Evolutionary conservation across 1,140 invertebrate species (phyloP), one percentile per base, ranked within the genome.

Genomic region (Leptinotarsa undecemlineata): DNA sequence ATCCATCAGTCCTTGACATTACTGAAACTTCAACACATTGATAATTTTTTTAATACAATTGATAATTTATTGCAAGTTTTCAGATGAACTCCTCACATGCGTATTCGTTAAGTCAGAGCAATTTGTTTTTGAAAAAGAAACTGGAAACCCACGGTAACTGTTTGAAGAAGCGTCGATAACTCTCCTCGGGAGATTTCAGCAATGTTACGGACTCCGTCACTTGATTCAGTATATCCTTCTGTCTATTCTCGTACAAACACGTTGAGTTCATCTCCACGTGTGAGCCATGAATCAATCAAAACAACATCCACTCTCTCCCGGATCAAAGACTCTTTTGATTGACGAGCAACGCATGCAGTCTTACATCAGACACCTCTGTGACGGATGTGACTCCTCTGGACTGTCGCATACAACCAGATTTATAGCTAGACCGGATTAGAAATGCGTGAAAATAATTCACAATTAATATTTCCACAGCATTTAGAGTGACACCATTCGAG

Each of bases 211-310:
- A 42, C 33, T 42, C 8, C 33, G 33, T 42, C 17, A 57, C 51
- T 4, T 64, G 14, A 64, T 21, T 20, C 20, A 64, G 63, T 57
- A 19, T 17, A 17, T 57, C 51, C 51, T n/a, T 4, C 51, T 57
- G 14, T 72, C 71, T 72, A 72, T 72, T 72, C 71, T 72, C 60
- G 71, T 72, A 23, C 19, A 48, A 47, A 14, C 15, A 47, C 20
- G 14, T 21, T 20, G 60, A 6, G n/a, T 48, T 21, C 13, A 21
- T 23, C 23, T 64, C 60, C 71, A 72, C 57, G 62, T 72, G 71
- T 64, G 63, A 48, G 71, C 71, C 47, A 72, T 72, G 71, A 72
- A 72, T 72, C 71, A 72, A 72, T 72, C 71, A 72, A 64, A 72
- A 47, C 71, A 64, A 72, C 71, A 72, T 72, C 71, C 71, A 72